Conservation (phyloP, 2,113 vertebrate genomes). For the Microtus pennsylvanicus region DNA sequence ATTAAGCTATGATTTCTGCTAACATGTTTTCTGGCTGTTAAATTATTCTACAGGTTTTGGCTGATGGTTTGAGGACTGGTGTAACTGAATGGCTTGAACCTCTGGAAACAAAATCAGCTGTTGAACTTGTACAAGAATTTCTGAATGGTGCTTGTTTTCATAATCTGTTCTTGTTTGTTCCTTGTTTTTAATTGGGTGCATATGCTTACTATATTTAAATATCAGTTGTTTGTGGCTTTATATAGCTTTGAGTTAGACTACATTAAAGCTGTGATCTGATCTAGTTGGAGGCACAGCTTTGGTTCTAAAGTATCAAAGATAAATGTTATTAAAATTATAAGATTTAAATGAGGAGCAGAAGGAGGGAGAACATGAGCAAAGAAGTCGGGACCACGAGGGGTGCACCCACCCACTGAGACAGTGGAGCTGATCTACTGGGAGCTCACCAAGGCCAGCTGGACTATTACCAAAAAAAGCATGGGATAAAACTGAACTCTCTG, state of each 20-base stretch:
- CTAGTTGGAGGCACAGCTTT: conserved; percentile 13
- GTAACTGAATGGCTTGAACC: conserved; percentile 94
- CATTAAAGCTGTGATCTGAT: neutral
- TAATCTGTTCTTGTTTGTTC: neutral
- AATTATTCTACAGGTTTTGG: conserved; percentile 89
- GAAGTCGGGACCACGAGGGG: no score
- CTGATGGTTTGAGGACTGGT: conserved; percentile 91
- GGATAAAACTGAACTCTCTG: no score
- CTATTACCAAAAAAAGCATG: no score
- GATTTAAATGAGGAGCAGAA: no score
- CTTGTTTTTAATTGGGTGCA: conserved; percentile 31
- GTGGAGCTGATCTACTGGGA: no score
- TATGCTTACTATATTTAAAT: conserved; percentile 20
- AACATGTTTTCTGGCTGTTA: conserved; percentile 64
- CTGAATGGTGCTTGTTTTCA: conserved; percentile 89
- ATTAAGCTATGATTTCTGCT: neutral
- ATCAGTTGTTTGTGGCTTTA: neutral
- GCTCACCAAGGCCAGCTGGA: no score
- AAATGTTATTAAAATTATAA: conserved; percentile 35
- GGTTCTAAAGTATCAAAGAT: conserved; percentile 35
- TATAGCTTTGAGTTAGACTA: conserved; percentile 45
- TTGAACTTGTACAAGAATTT: conserved; percentile 91
- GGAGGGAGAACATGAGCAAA: no score
- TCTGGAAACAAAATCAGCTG: conserved; percentile 88
- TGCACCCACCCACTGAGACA: no score